phyloP scores from a whole-genome alignment of 1,140 invertebrate species.

The Calliphora vicina region DNA sequence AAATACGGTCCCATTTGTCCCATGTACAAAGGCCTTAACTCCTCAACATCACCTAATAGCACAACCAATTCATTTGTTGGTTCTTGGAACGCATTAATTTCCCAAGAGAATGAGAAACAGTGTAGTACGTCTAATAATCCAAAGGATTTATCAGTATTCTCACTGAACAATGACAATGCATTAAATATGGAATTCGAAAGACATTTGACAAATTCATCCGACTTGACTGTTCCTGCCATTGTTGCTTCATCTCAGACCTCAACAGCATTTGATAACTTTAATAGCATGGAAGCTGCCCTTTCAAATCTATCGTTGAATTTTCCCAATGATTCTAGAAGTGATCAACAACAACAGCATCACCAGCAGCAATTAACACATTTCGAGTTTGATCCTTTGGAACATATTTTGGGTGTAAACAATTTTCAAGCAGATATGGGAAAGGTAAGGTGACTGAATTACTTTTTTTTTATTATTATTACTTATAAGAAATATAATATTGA shows the following conservation, averaged over 20 bases:
- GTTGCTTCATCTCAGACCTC: neutral
- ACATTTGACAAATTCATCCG: neutral
- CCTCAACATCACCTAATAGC: constrained; percentile 40
- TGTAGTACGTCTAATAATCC: constrained; percentile 37
- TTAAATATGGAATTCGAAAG: constrained; percentile 2
- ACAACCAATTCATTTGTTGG: constrained; percentile 24
- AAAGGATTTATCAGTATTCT: constrained; percentile 37
- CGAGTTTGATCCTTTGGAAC: neutral
- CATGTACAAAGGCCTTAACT: constrained; percentile 66
- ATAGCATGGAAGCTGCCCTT: constrained; percentile 33
- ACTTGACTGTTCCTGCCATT: neutral
- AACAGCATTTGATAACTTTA: constrained; percentile 36
- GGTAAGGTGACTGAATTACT: constrained; percentile 9
- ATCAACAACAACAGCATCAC: neutral
- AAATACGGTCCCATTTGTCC: constrained; percentile 86
- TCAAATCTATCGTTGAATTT: constrained; percentile 35
- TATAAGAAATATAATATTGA: too few species aligned
- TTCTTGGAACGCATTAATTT: constrained; percentile 31
- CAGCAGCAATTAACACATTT: neutral
- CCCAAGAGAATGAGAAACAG: constrained; percentile 35
- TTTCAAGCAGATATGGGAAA: constrained; percentile 18
- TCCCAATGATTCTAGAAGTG: neutral
- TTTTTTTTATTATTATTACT: too few species aligned
- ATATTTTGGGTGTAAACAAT: neutral
- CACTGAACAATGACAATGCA: constrained; percentile 30